Evolutionary conservation across 2,888 invertebrate species (phyloP), one percentile per base, ranked within the genome.

Genomic region (Aromia moschata): DNA sequence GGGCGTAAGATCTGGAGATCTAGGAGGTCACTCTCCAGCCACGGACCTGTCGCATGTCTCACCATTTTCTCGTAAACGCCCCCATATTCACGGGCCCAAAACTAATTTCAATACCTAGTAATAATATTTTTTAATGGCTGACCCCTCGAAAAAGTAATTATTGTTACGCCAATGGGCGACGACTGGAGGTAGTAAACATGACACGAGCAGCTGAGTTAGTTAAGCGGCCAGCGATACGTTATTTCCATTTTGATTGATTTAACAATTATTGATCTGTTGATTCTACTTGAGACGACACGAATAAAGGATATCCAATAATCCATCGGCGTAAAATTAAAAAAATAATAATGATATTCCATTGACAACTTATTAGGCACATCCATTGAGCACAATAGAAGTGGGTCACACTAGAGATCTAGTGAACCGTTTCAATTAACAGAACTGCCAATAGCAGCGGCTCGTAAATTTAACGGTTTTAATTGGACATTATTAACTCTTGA

Each of bases 171-270:
- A 47, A 36, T 18, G 11, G 17, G 11, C 7, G 12, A 2, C n/a
- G n/a, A n/a, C n/a, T n/a, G n/a, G n/a, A n/a, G n/a, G n/a, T n/a
- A n/a, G n/a, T n/a, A n/a, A n/a, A n/a, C n/a, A n/a, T n/a, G 17
- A 7, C 10, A 14, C 17, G 12, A 37, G 37, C 5, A 20, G 36
- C 11, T 11, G 9, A 15, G 37, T 37, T 36, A 36, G 20, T 20
- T 17, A 14, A 12, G 9, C 14, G 9, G 2, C 31, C 10, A 16
- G 11, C 10, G 16, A 17, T 2, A 46, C 11, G 31, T 33, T n/a
- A n/a, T 15, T 16, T 10, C 11, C 20, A 17, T 18, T 47, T 47
- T 37, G 36, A 47, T 18, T 17, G 16, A 36, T 37, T 36, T 37
- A 31, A 10, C 17, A 11, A 25, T 11, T 18, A 47, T 18, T 18